These are phyloP conservation scores for Amphimallon solstitiale DNA, from an alignment of 2,888 invertebrate species.

Conservation along the genomic window DNA sequence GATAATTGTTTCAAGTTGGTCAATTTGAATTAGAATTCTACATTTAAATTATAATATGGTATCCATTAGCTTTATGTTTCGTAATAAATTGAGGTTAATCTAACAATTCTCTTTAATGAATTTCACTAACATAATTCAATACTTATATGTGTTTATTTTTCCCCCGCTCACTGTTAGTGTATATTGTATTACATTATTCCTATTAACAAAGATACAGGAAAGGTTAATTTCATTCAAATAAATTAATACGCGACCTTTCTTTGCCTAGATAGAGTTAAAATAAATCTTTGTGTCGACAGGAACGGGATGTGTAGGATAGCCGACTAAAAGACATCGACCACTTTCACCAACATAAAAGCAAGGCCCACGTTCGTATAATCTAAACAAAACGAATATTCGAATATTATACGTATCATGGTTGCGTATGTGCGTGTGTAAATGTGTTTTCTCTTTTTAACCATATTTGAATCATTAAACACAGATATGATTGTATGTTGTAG, in stretches of 20 bases:
- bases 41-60: no score
- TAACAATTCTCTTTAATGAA: no score
- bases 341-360: constrained; percentile 13
- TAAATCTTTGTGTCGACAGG: constrained; percentile 4
- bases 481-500: constrained; percentile 24
- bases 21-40: no score
- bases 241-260: constrained; percentile 11
- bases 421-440: constrained; percentile 1
- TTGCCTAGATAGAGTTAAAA: constrained; percentile 11
- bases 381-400: constrained; percentile 10
- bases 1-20: no score
- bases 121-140: no score
- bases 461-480: constrained; percentile 33
- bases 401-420: no score
- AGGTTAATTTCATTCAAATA: constrained; percentile 16
- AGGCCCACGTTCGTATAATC: constrained; percentile 1
- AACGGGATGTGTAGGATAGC: not conserved
- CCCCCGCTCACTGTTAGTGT: no score
- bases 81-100: no score
- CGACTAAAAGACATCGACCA: not conserved
- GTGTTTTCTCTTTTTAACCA: constrained; percentile 19
- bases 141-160: no score
- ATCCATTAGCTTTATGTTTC: no score
- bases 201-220: no score
- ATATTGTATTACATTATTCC: no score